phyloP scores from a whole-genome alignment of 2,113 vertebrate species.

The Pluvialis apricaria region DNA sequence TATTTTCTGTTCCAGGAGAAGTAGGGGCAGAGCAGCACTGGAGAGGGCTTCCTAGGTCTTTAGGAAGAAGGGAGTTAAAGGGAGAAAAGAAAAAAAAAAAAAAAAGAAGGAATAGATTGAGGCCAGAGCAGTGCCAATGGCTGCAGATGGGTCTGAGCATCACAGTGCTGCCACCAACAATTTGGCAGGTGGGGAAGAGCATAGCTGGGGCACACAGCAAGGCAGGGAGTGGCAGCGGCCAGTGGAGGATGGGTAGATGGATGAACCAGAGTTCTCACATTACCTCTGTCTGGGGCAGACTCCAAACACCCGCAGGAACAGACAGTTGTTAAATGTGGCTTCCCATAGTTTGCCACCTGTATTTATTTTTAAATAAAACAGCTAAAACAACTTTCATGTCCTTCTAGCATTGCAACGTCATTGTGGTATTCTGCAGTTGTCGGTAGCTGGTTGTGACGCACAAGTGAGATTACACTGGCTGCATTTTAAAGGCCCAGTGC shows the following conservation, averaged over 20 bases:
- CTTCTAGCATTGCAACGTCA: background rate
- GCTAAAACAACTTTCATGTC: background rate
- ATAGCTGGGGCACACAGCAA: background rate
- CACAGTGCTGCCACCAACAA: background rate
- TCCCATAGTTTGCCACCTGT: background rate
- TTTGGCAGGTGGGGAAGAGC: background rate
- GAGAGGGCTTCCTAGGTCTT: background rate
- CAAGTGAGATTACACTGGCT: too few species aligned
- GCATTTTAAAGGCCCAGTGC: background rate
- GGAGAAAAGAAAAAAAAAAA: too few species aligned
- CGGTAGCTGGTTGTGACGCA: background rate
- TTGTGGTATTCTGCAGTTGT: background rate
- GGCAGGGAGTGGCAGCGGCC: background rate
- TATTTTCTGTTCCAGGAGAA: background rate
- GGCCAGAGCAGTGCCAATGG: background rate
- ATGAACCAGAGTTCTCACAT: background rate
- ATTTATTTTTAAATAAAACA: background rate
- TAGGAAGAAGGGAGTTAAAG: background rate
- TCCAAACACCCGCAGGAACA: background rate
- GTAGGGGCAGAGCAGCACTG: background rate
- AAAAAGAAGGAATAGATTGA: background rate
- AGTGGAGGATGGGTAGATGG: background rate
- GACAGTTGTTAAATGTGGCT: background rate
- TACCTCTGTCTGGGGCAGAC: background rate
- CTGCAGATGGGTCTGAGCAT: background rate